Base-by-base conservation (phyloP, 2,113 vertebrate genomes). In the Candoia aspera region DNA sequence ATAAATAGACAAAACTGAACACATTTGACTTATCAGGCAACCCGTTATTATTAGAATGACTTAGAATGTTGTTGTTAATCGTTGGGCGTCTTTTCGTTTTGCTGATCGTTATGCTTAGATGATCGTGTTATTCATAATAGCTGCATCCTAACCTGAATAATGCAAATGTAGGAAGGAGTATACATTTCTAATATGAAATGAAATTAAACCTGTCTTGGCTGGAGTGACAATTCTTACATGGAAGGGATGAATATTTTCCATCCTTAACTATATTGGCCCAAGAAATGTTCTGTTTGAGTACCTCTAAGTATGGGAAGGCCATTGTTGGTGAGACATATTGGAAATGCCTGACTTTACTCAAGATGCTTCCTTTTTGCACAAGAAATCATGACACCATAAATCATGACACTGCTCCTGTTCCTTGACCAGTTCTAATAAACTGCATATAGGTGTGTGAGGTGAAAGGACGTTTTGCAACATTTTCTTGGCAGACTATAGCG, bases 361-460 rank as follows among this genome's bases (percentile, higher is more conserved):
- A 84, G 19, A 8, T 90, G 46, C 59, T 54, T 26, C 53, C 23
- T 46, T 84, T 90, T 60, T 58, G 3, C 90, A 21, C 37, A 57
- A 84, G 73, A 84, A 90, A 84, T 58, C 37, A 46, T 37, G 58
- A 42, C 49, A 53, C 57, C 21, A 8, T 62, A 86, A 89, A 91
- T 83, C 87, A 87, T 49, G 49, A 89, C 60, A 54, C 19, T 84
- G 11, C 55, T 26, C 89, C 26, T 95, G 42, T 42, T 90, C 62
- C 90, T 91, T 53, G 73, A 64, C 94, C 0, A n/a, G 86, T 62
- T 49, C 84, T 83, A 91, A 91, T 91, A 94, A 24, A 24, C 89
- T 91, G 83, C 21, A 17, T 9, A 1, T 53, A 91, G n/a, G 0
- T 90, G n/a, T n/a, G n/a, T n/a, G n/a, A n/a, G n/a, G n/a, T n/a